Percentiles rank a stretch among this genome's conserved stretches.
These are phyloP conservation scores for Agriopis marginaria DNA, from an alignment of 2,888 invertebrate genomes.

Conservation along the genomic window DNA sequence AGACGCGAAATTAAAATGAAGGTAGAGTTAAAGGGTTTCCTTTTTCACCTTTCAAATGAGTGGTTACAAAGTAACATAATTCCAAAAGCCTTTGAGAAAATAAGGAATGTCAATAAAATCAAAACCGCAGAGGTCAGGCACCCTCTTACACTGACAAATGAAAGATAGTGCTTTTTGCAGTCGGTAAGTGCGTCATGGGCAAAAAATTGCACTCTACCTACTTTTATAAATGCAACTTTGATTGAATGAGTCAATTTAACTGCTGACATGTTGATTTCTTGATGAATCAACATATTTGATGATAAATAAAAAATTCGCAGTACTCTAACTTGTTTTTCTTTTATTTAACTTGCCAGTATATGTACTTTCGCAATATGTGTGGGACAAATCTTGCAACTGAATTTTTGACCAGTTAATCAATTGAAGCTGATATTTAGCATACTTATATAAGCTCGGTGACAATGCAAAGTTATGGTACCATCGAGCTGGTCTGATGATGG, in stretches of 20 bases:
- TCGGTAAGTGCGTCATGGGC: conserved; percentile 12
- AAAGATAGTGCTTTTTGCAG: conserved; percentile 41
- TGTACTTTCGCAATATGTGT: too few relatives aligned
- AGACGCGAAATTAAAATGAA: conserved; percentile 15
- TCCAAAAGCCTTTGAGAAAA: conserved; percentile 41
- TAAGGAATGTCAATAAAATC: conserved; percentile 51
- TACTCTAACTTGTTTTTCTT: conserved; percentile 3
- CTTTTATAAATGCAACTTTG: conserved; percentile 24
- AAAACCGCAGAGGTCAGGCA: conserved; percentile 52
- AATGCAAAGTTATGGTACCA: too few relatives aligned
- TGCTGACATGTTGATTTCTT: conserved; percentile 24
- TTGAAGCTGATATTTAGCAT: too few relatives aligned
- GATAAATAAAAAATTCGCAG: neutral
- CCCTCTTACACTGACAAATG: conserved; percentile 42
- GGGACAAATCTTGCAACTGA: too few relatives aligned
- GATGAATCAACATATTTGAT: neutral
- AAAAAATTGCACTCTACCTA: conserved; percentile 17
- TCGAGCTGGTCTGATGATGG: too few relatives aligned
- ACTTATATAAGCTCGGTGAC: too few relatives aligned
- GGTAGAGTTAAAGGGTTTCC: conserved; percentile 27
- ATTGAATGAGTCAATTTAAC: conserved; percentile 31
- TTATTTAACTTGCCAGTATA: neutral
- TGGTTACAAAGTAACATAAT: conserved; percentile 36
- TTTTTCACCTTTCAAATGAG: conserved; percentile 38
- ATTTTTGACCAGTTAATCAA: too few relatives aligned